A percentile compares a stretch with the other conserved stretches of the same genome.
These are phyloP conservation scores for Chloroclysta siterata DNA, from an alignment of 2,888 invertebrate species.

Conservation along the genomic window DNA sequence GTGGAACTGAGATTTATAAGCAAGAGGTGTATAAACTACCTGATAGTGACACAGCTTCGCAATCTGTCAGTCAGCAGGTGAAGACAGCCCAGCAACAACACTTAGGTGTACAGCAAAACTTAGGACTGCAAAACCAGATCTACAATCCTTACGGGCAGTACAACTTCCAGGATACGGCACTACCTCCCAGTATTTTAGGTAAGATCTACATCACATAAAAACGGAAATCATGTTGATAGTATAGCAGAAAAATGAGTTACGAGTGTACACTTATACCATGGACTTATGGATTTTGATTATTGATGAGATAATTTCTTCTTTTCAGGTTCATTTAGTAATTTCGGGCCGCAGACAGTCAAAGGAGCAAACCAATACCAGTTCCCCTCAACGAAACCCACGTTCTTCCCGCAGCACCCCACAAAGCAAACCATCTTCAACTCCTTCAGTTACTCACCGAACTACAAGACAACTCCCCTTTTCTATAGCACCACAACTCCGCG, in stretches of 20 bases:
- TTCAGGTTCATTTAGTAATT: conserved; percentile 85
- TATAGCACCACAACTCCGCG: conserved; percentile 71
- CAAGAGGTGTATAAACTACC: conserved; percentile 74
- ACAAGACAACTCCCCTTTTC: conserved; percentile 65
- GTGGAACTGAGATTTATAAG: conserved; percentile 68
- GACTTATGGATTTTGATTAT: neutral
- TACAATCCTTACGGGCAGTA: conserved; percentile 66
- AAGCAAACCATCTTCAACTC: conserved; percentile 75
- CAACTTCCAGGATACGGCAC: conserved; percentile 67
- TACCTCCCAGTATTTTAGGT: conserved; percentile 77
- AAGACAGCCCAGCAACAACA: conserved; percentile 76
- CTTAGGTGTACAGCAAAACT: conserved; percentile 56
- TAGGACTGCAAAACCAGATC: conserved; percentile 53
- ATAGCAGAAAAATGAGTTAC: too few relatives aligned
- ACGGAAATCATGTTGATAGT: neutral
- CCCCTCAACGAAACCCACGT: conserved; percentile 72
- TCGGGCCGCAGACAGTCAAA: conserved; percentile 84
- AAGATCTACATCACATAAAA: conserved; percentile 38
- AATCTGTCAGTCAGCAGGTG: conserved; percentile 68
- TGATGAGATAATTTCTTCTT: neutral
- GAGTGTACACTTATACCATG: too few relatives aligned
- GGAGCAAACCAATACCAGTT: conserved; percentile 74
- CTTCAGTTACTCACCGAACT: conserved; percentile 69
- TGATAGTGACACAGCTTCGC: conserved; percentile 70
- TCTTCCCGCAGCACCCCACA: conserved; percentile 68